Percentiles rank a stretch among this genome's conserved stretches.
phyloP scores from a whole-genome alignment of 2,888 invertebrate genomes.

The Cotesia congregata region DNA sequence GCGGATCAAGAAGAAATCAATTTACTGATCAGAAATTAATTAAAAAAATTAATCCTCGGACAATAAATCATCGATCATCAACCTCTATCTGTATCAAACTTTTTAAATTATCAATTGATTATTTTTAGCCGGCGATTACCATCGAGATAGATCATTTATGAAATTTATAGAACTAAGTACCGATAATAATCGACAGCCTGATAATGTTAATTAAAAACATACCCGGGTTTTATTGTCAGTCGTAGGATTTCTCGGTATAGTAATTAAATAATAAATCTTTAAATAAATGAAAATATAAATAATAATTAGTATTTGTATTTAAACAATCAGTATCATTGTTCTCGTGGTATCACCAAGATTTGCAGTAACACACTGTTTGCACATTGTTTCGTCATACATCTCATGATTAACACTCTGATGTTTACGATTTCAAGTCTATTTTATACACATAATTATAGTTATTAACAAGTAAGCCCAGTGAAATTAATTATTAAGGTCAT shows the following conservation, averaged over 20 bases:
- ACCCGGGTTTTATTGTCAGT: background rate
- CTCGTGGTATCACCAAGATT: conserved; percentile 34
- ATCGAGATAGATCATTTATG: background rate
- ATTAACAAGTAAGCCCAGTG: background rate
- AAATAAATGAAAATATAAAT: background rate
- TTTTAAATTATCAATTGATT: background rate
- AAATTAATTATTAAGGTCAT: conserved; percentile 7
- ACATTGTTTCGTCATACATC: conserved; percentile 26
- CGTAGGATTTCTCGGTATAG: background rate
- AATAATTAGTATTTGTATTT: background rate
- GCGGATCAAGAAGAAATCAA: background rate
- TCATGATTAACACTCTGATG: conserved; percentile 15
- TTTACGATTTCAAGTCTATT: conserved; percentile 4
- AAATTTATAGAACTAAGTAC: background rate
- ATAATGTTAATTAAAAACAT: background rate
- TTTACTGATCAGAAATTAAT: background rate
- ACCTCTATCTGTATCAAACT: background rate
- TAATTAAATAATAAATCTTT: background rate
- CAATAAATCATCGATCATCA: conserved; percentile 5
- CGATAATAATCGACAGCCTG: background rate
- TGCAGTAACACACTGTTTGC: conserved; percentile 10
- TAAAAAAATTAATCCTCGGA: background rate
- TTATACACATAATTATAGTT: background rate
- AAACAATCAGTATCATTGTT: conserved; percentile 22
- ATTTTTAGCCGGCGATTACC: background rate